Percentiles rank a stretch among this genome's conserved stretches.
Conservation (phyloP, 2,888 invertebrate species). For the Drosophila lacicola region DNA sequence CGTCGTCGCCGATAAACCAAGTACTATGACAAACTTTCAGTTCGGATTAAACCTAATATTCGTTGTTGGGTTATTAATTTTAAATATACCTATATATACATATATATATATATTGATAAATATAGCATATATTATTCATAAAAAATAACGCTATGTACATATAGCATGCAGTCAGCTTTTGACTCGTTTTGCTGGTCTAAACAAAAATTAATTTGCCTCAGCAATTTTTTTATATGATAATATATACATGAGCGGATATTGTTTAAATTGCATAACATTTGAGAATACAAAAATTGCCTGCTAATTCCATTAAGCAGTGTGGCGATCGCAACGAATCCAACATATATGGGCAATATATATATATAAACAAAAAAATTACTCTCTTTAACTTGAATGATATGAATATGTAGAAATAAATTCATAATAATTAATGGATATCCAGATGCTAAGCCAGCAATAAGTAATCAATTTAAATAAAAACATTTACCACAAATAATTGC, state of each 20-base stretch:
- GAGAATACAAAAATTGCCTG: too few species aligned
- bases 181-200: constrained; percentile 18
- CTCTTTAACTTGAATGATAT: too few species aligned
- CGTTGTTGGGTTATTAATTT: background rate
- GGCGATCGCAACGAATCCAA: background rate
- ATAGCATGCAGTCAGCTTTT: background rate
- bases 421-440: too few species aligned
- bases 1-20: background rate
- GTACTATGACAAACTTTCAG: background rate
- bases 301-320: too few species aligned
- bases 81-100: background rate
- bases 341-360: background rate
- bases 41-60: too few species aligned
- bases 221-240: background rate
- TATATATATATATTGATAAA: background rate
- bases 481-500: too few species aligned
- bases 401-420: too few species aligned
- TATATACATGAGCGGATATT: background rate
- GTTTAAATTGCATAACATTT: constrained; percentile 9
- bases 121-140: constrained; percentile 1
- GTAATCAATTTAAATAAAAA: too few species aligned
- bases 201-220: constrained; percentile 6
- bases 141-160: background rate
- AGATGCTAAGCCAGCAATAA: too few species aligned
- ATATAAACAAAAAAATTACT: too few species aligned